Evolutionary conservation across 2,888 invertebrate genomes (phyloP), one percentile per base, ranked within the genome.

Genomic region (Aquatica leii): DNA sequence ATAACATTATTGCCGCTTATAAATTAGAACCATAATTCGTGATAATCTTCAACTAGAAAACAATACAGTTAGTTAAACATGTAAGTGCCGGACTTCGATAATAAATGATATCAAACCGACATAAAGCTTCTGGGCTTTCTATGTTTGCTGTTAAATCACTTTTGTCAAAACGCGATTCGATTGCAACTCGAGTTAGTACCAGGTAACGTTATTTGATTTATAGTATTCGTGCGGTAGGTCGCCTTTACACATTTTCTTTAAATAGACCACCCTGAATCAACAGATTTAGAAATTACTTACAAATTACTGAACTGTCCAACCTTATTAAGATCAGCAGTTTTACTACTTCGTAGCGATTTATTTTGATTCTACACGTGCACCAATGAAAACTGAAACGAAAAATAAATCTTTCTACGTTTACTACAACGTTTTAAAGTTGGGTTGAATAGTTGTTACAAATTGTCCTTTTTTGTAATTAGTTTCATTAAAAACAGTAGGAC

Each of bases 1-100:
- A 62, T 62, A 51, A 46, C 14, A 62, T 62, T 62, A 58, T 53
- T 62, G 48, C 58, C 58, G 53, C 49, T 48, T 51, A 50, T 49
- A 43, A 62, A 58, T 59, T 51, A 58, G 41, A 24, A 24, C 17
- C 35, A 17, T 12, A 40, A 15, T 41, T 37, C 49, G 49, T 49
- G 57, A 20, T 21, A 24, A 14, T 46, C 24, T 18, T 11, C 21
- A n/a, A 17, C 48, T 15, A 46, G 46, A 37, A 37, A 57, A 57
- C 57, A 57, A 57, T 48, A 35, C 35, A 18, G 34, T 15, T 34
- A 40, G 40, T 18, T 37, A 12, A 53, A 21, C 12, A 12, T 12
- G 51, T 18, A 37, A 34, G 35, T 37, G 1, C 41, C 24, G 2
- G 12, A 2, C 37, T 11, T 11, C 11, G 37, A 37, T 37, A 37